These are phyloP conservation scores for Pygocentrus nattereri DNA, from an alignment of 2,797 vertebrate species.

Conservation along the genomic window DNA sequence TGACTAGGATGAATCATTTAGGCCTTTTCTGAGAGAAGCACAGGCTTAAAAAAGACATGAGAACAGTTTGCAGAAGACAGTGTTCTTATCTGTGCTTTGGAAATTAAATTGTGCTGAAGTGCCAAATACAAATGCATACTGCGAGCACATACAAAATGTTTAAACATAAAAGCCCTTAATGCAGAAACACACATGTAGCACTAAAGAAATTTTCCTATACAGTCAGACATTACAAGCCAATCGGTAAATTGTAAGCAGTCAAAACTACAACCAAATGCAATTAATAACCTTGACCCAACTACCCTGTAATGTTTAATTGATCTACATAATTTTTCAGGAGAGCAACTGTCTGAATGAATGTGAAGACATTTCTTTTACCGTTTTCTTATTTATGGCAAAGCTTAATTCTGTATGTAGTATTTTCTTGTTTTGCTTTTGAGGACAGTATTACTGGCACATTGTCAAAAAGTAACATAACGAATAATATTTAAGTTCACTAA, in stretches of 20 bases:
- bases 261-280: too few species aligned
- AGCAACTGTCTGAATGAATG: too few species aligned
- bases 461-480: not conserved
- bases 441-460: not conserved
- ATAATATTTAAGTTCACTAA: not conserved
- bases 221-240: too few species aligned
- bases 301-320: too few species aligned
- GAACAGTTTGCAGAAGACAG: constrained; percentile 29
- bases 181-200: too few species aligned
- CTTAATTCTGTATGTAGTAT: not conserved
- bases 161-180: too few species aligned
- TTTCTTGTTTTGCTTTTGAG: not conserved
- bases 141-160: not conserved
- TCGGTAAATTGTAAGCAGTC: too few species aligned
- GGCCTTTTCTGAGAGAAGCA: constrained; percentile 68
- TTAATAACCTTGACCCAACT: too few species aligned
- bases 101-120: constrained; percentile 18
- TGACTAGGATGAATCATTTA: constrained; percentile 77
- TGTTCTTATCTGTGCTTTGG: constrained; percentile 12
- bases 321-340: too few species aligned
- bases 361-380: too few species aligned
- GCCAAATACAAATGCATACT: not conserved
- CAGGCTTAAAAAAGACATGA: constrained; percentile 60
- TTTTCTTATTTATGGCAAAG: too few species aligned
- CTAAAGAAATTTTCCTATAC: too few species aligned